Percentiles rank a stretch among this genome's conserved stretches.
phyloP scores from a whole-genome alignment of 2,797 vertebrate genomes.

The Aphelocoma californica region DNA sequence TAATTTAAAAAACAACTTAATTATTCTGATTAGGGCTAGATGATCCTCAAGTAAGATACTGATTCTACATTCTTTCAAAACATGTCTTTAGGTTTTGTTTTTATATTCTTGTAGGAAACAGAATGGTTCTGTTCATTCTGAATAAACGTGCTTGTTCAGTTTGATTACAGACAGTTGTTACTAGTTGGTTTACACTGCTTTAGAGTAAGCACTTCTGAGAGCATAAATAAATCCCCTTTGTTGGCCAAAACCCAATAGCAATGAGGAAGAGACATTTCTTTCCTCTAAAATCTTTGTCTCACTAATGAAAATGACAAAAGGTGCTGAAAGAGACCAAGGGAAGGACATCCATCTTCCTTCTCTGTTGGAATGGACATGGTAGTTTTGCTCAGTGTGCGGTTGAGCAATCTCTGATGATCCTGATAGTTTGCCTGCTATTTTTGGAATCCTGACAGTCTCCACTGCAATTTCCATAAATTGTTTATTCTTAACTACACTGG shows the following conservation, averaged over 20 bases:
- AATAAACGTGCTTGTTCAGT: neutral
- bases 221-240: neutral
- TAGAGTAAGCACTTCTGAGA: neutral
- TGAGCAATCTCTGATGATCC: neutral
- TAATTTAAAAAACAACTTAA: neutral
- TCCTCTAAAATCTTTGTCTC: neutral
- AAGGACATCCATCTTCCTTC: neutral
- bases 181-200: neutral
- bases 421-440: constrained; percentile 6
- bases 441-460: neutral
- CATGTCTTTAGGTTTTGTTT: neutral
- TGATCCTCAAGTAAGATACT: neutral
- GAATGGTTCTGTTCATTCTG: neutral
- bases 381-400: neutral
- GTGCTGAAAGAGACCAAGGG: neutral
- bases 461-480: constrained; percentile 13
- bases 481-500: neutral
- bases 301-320: neutral
- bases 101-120: neutral
- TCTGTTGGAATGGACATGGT: neutral
- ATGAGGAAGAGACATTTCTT: neutral
- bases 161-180: neutral
- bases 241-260: neutral
- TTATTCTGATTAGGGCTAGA: neutral
- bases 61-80: neutral